Percentiles rank a stretch among this genome's conserved stretches.
phyloP scores from a whole-genome alignment of 2,797 vertebrate genomes.

The Monodelphis domestica region DNA sequence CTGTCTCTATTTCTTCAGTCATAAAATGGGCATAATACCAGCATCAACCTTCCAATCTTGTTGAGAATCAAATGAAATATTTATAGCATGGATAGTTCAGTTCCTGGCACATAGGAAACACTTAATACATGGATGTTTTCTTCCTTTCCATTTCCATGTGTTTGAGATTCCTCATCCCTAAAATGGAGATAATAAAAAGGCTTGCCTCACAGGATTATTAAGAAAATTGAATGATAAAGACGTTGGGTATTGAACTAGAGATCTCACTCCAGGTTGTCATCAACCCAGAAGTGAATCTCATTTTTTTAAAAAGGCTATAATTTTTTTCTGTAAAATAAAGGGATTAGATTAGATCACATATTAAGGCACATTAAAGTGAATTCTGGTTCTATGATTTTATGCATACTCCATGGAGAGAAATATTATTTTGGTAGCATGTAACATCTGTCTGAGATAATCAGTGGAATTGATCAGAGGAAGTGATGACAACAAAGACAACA shows the following conservation, averaged over 20 bases:
- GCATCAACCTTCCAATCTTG: no score
- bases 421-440: not conserved
- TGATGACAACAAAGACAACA: constrained; percentile 18
- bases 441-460: constrained; percentile 26
- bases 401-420: not conserved
- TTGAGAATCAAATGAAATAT: not conserved
- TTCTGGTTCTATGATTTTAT: not conserved
- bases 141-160: not conserved
- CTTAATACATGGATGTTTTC: not conserved
- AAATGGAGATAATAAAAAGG: not conserved
- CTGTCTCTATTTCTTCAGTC: not conserved
- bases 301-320: not conserved
- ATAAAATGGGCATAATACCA: not conserved
- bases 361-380: constrained; percentile 19
- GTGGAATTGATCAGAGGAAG: constrained; percentile 33
- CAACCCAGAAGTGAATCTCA: not conserved
- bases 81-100: not conserved
- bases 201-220: not conserved
- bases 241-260: not conserved
- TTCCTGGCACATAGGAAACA: not conserved
- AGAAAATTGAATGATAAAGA: not conserved
- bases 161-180: not conserved
- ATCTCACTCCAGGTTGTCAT: not conserved
- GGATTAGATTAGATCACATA: constrained; percentile 1
- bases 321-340: constrained; percentile 30